phyloP scores from a whole-genome alignment of 2,888 invertebrate genomes.

The Tiliacea citrago region DNA sequence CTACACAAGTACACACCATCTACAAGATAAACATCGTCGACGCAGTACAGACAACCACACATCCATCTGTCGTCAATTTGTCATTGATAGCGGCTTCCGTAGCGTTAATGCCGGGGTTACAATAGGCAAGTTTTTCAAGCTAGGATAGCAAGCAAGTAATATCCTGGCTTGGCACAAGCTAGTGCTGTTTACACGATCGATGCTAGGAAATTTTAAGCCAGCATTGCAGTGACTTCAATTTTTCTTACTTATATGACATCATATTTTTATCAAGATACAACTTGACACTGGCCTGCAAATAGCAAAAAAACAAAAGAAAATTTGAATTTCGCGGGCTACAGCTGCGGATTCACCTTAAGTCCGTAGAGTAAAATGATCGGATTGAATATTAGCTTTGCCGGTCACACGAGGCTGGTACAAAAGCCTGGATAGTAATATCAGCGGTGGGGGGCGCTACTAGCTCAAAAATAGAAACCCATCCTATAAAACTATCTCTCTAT shows the following conservation, averaged over 20 bases:
- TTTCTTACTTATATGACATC: too few relatives aligned
- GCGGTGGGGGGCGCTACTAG: background rate
- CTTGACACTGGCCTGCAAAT: too few relatives aligned
- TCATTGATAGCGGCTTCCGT: background rate
- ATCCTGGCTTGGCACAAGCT: background rate
- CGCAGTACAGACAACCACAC: background rate
- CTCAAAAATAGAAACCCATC: background rate
- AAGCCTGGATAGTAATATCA: too few relatives aligned
- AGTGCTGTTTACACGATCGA: background rate
- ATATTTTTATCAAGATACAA: too few relatives aligned
- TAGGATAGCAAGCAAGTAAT: background rate
- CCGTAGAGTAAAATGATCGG: background rate
- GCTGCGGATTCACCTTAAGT: too few relatives aligned
- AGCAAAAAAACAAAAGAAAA: too few relatives aligned
- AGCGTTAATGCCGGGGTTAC: background rate
- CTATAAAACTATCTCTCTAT: background rate
- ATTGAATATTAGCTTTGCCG: background rate
- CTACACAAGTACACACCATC: background rate
- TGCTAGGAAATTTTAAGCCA: background rate
- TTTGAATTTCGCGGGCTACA: too few relatives aligned
- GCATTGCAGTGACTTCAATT: background rate
- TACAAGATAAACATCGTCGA: slow-evolving; percentile 4
- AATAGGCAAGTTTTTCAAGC: background rate
- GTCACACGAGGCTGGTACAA: too few relatives aligned
- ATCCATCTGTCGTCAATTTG: background rate